These are phyloP conservation scores for Protonibea diacanthus DNA, from an alignment of 2,797 vertebrate species.

Conservation along the genomic window DNA sequence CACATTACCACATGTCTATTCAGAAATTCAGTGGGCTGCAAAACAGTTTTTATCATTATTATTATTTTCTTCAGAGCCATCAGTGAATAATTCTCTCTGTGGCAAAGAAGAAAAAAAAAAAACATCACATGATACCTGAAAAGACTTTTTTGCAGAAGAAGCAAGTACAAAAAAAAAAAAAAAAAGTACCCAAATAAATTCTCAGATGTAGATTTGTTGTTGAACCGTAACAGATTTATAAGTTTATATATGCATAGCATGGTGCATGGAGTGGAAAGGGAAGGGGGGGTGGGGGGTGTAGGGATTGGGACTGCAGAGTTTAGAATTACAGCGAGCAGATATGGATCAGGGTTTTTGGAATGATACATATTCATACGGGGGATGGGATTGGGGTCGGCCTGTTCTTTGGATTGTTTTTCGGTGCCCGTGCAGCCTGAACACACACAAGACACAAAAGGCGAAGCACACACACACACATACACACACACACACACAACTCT, in stretches of 20 bases:
- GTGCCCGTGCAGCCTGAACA: constrained; percentile 30
- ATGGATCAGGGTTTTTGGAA: constrained; percentile 78
- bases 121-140: constrained; percentile 18
- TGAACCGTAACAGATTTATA: constrained; percentile 65
- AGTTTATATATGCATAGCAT: constrained; percentile 68
- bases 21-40: constrained; percentile 28
- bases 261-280: constrained; percentile 53
- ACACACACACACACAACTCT: constrained; percentile 6
- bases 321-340: constrained; percentile 74
- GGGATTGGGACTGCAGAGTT: constrained; percentile 45
- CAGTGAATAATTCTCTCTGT: constrained; percentile 26
- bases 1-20: constrained; percentile 31
- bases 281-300: background rate
- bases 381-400: constrained; percentile 78
- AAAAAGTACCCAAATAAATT: constrained; percentile 50
- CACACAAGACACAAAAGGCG: constrained; percentile 27
- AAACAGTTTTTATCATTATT: background rate
- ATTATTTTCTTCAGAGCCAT: constrained; percentile 38
- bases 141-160: constrained; percentile 39
- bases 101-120: constrained; percentile 25
- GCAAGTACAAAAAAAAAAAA: constrained; percentile 25
- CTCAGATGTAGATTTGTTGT: constrained; percentile 58
- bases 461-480: background rate
- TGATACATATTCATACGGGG: constrained; percentile 80
- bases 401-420: constrained; percentile 77